phyloP scores from a whole-genome alignment of 2,113 vertebrate species.

The Ploceus nigricollis region DNA sequence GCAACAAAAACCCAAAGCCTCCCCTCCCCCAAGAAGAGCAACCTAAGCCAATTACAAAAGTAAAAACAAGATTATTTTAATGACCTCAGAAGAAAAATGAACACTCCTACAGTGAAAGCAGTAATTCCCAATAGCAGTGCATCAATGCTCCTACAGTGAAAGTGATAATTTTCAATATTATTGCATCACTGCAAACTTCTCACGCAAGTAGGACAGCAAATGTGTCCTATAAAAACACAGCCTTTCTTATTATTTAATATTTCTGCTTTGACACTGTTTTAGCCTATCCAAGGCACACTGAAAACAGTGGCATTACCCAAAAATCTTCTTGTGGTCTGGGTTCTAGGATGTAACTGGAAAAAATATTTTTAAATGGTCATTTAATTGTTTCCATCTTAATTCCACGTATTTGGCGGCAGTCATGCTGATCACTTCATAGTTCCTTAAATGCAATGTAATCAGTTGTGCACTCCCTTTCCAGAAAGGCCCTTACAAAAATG shows the following conservation, averaged over 20 bases:
- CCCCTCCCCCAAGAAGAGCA: background rate
- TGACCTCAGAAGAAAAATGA: background rate
- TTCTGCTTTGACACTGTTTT: background rate
- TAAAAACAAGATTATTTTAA: constrained; percentile 17
- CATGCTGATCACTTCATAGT: background rate
- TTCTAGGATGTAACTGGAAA: background rate
- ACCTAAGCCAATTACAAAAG: background rate
- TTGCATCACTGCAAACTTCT: background rate
- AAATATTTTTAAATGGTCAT: background rate
- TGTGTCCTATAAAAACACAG: background rate
- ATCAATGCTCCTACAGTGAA: background rate
- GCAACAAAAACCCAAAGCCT: background rate
- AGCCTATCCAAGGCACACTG: background rate
- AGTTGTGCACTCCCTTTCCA: background rate
- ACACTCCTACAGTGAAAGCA: background rate
- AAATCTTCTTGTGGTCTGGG: background rate
- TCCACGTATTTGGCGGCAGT: background rate
- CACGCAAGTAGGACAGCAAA: background rate
- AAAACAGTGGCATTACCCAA: background rate
- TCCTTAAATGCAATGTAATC: background rate
- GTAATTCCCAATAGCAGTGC: background rate
- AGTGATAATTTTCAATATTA: background rate
- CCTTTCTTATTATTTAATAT: background rate
- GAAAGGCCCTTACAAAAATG: background rate
- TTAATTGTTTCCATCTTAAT: constrained; percentile 5